Conservation (phyloP, 1,140 invertebrate genomes). For the Eumeta japonica region DNA sequence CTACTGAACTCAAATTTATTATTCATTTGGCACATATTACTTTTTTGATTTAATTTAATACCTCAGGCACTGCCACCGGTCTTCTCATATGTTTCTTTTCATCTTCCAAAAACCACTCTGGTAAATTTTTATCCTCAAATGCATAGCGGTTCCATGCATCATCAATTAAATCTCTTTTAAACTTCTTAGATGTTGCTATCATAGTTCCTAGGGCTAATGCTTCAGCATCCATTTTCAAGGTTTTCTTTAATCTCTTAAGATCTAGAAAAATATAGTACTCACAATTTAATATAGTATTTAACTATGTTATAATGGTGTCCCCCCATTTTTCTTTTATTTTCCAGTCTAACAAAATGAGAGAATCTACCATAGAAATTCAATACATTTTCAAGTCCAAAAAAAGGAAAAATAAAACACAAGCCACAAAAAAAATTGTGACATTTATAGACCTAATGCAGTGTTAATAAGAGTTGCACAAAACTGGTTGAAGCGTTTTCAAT, state of each 20-base stretch:
- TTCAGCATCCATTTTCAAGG: slow-evolving; percentile 77
- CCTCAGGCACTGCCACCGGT: slow-evolving; percentile 75
- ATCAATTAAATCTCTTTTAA: slow-evolving; percentile 82
- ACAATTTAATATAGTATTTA: not conserved
- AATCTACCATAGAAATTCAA: no score
- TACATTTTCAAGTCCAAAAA: no score
- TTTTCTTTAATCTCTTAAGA: slow-evolving; percentile 58
- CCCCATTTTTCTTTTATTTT: no score
- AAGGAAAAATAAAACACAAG: no score
- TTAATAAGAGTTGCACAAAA: no score
- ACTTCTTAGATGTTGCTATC: slow-evolving; percentile 82
- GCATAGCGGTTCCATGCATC: slow-evolving; percentile 88
- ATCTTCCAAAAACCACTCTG: slow-evolving; percentile 95
- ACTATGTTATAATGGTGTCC: not conserved
- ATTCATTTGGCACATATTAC: slow-evolving; percentile 1
- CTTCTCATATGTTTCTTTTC: slow-evolving; percentile 88
- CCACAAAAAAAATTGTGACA: no score
- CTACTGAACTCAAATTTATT: no score
- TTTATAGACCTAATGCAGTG: no score
- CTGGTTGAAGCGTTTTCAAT: no score
- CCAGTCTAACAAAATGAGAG: no score
- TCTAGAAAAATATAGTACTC: slow-evolving; percentile 11
- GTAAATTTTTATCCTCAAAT: slow-evolving; percentile 86
- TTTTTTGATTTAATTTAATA: no score
- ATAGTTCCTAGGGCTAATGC: slow-evolving; percentile 86